Evolutionary conservation across 2,888 invertebrate genomes (phyloP), one percentile per base, ranked within the genome.

Genomic region (Autographa pulchrina): DNA sequence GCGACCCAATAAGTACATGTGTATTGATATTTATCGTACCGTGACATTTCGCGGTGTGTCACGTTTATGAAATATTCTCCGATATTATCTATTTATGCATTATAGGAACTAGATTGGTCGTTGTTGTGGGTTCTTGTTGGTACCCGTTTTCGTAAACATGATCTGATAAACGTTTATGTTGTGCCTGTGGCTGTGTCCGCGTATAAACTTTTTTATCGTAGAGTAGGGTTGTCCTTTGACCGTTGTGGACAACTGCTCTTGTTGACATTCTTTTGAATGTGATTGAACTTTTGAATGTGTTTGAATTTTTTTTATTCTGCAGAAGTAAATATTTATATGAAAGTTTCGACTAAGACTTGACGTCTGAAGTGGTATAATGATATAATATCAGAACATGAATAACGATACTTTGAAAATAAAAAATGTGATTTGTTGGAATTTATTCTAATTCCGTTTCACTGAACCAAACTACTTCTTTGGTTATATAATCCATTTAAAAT

Each of bases 21-120:
- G 69, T 78, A 78, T 75, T 71, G 78, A 80, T 80, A 80, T 77
- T 78, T 77, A 80, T 73, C 80, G 68, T 25, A 58, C 35, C 54
- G 25, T 66, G 77, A 68, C 72, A 77, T 80, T 80, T 68, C 58
- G 68, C 61, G 43, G 58, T 56, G 59, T 72, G 67, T 52, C 63
- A 62, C 41, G 65, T 43, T 62, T 77, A 72, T 77, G 70, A 70
- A 68, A 77, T 72, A 61, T 18, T 72, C 63, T 52, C 38, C 31
- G 75, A 77, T 74, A 65, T 65, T 65, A 69, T 69, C 54, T 74
- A 65, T 66, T n/a, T 59, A 59, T 59, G 75, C 58, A 62, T 43
- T 63, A 56, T 18, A 74, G 20, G 20, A 66, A 70, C 70, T 59
- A 77, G 48, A 65, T 77, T 65, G 13, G 62, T 74, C 25, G 62